Evolutionary conservation across 2,888 invertebrate species (phyloP).

Genomic region (Candidula unifasciata): DNA sequence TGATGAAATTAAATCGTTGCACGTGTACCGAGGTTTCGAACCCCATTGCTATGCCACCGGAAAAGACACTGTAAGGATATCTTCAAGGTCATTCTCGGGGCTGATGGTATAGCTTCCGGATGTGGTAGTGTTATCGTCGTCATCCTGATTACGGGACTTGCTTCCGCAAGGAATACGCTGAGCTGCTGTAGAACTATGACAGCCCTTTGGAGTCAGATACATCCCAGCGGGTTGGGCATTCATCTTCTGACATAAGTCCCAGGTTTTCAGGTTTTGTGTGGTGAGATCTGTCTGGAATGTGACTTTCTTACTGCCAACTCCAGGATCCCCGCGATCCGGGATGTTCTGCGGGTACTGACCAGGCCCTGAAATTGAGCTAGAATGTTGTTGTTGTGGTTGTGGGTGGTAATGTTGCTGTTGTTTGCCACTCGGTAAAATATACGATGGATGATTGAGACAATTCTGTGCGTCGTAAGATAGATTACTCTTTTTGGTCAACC

Average conservation of each 20-base stretch:
- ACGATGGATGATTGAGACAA: neutral
- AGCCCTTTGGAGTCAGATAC: neutral
- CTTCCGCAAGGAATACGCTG: neutral
- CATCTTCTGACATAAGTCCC: conserved; percentile 51
- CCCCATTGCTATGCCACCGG: conserved; percentile 32
- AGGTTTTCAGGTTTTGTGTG: conserved; percentile 50
- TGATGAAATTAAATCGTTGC: too few relatives aligned
- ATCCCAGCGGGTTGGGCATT: conserved; percentile 6
- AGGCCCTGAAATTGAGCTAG: conserved; percentile 18
- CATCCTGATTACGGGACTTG: conserved; percentile 59
- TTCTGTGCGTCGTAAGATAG: neutral
- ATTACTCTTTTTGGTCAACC: neutral
- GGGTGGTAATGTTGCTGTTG: neutral
- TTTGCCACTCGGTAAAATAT: neutral
- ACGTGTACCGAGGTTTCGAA: too few relatives aligned
- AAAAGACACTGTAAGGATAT: conserved; percentile 43
- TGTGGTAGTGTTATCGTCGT: conserved; percentile 69
- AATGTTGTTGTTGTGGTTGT: conserved; percentile 19
- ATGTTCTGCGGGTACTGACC: conserved; percentile 39
- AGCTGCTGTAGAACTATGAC: conserved; percentile 11
- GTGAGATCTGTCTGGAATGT: conserved; percentile 55
- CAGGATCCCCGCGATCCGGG: conserved; percentile 34
- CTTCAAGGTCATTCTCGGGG: conserved; percentile 60
- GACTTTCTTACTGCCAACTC: conserved; percentile 41
- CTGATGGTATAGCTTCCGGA: conserved; percentile 69